Base-by-base conservation (phyloP, 1,140 invertebrate species). In the Eubasilissa regina region DNA sequence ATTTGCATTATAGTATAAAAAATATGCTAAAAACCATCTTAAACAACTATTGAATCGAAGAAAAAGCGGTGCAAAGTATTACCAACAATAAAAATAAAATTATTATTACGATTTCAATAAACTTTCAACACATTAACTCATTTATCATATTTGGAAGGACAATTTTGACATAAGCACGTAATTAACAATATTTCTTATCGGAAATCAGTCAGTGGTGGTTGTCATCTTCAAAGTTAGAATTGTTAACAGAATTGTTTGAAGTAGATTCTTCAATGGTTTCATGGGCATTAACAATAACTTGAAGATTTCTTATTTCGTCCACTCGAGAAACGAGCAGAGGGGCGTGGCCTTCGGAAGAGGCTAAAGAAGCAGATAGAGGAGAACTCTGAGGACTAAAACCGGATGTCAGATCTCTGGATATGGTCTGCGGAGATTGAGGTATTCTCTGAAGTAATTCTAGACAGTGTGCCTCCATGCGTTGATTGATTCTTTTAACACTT, bases 381-480 rank as follows among this genome's bases (percentile, higher is more conserved):
- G 90, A 91, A 60, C 87, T 87, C 79, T 87, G 86, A 13, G 85
- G 84, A 82, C 87, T 87, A 21, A 81, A 82, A 19, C 81, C 81
- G 6, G 83, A 83, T 8, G 75, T 78, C 76, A 75, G 70, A 78
- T 73, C 83, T 55, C 83, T 58, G 56, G 81, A 83, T 7, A 84
- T 77, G 45, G 83, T 82, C 78, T 80, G 85, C 80, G 80, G 83
- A 56, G 74, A 85, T 83, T 77, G 85, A 75, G 64, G 84, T 56
- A 81, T 80, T 75, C 64, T 84, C 78, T 80, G 79, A 75, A 85
- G 88, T 53, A 93, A 85, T 83, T 94, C 92, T 64, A 94, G 87
- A 7, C 93, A 91, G 76, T 93, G 91, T 51, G 92, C 90, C 83
- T 95, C 94, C 74, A 93, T 86, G 48, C 91, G 88, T 76, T 93